These are phyloP conservation scores for Odontamblyopus lacepedii DNA, from an alignment of 2,797 vertebrate species.

Conservation along the genomic window DNA sequence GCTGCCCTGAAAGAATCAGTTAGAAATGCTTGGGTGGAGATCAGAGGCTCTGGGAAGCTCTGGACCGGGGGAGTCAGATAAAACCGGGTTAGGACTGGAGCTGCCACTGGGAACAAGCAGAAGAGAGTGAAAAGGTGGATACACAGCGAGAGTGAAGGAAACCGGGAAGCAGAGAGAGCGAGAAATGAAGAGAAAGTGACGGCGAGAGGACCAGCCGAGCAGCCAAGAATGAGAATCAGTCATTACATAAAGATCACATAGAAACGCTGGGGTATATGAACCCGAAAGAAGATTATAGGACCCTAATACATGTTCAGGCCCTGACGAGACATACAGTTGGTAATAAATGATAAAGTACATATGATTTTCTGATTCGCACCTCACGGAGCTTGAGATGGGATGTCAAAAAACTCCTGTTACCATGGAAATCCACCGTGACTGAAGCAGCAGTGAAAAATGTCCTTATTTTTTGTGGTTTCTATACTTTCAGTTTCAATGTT, in stretches of 20 bases:
- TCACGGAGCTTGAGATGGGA: too few species aligned
- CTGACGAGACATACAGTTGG: neutral
- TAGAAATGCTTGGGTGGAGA: conserved; percentile 67
- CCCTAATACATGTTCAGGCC: neutral
- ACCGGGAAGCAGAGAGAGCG: conserved; percentile 8
- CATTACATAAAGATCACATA: conserved; percentile 3
- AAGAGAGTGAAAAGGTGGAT: conserved; percentile 29
- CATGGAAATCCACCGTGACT: too few species aligned
- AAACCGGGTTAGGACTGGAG: conserved; percentile 23
- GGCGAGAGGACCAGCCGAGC: conserved; percentile 16
- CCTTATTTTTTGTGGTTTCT: too few species aligned
- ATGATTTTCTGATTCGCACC: neutral
- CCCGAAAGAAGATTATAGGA: neutral
- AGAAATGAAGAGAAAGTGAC: conserved; percentile 25
- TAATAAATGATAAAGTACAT: neutral
- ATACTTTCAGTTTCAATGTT: too few species aligned
- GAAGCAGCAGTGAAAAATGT: too few species aligned
- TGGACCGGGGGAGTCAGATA: conserved; percentile 33
- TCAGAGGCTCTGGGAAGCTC: conserved; percentile 57
- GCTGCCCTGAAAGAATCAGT: conserved; percentile 72
- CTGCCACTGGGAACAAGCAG: conserved; percentile 34
- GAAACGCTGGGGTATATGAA: neutral
- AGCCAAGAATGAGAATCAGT: conserved; percentile 55
- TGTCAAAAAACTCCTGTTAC: too few species aligned
- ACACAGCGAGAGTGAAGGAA: conserved; percentile 26